Evolutionary conservation across 2,797 vertebrate species (phyloP), one percentile per base, ranked within the genome.

Genomic region (Denticeps clupeoides): DNA sequence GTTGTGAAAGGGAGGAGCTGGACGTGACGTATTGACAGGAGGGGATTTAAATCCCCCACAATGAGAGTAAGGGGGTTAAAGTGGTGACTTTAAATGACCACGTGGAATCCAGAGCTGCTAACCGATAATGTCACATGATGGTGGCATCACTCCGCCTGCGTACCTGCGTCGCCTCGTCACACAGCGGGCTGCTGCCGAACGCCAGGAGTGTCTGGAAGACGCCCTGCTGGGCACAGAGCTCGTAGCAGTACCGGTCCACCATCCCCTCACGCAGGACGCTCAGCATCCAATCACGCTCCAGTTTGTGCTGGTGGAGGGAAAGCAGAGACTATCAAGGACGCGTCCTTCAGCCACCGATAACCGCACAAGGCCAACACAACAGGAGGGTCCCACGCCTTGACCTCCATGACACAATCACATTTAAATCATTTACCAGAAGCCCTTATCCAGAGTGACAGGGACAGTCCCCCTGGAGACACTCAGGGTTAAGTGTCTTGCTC

Each of bases 231-330:
- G 89, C 73, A 23, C 82, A 93, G 3, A 95, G 61, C n/a, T 89
- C 72, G 1, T 85, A 97, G 70, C 87, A 89, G 24, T 84, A 58
- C 15, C 72, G 78, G 57, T 97, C 91, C 6, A 69, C 78, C 23
- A 97, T 62, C 2, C 93, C 89, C 52, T 90, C 84, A 55, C 78
- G 77, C 48, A 99, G 70, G n/a, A 97, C 64, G 1, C 56, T 71
- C 11, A 99, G 60, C 42, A 91, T 72, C 93, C 93, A 99, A 9
- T 87, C 82, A 1, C 83, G 85, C 45, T 97, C 93, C 4, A 65
- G 47, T 73, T 82, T 90, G 64, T 93, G 86, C 93, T 97, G 56
- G 5, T 58, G 50, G 41, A 24, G 69, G 22, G 28, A 56, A 26
- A 49, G 35, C 59, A 44, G 55, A 21, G 11, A 22, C 3, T 9